These are phyloP conservation scores for Pelochelys cantorii DNA, from an alignment of 2,797 vertebrate species.

Conservation along the genomic window DNA sequence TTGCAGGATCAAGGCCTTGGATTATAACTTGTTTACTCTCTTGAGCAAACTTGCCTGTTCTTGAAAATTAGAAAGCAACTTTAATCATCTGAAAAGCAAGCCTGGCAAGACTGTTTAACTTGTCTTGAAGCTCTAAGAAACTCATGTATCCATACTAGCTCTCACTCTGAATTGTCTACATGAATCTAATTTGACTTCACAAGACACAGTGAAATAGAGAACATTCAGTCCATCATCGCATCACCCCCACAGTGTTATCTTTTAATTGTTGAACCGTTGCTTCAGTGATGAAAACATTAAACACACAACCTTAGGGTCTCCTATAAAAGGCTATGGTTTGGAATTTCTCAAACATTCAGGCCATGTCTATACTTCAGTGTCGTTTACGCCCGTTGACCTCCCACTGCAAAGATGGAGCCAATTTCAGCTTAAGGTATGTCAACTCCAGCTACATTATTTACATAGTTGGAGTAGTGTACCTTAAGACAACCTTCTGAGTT, in stretches of 20 bases:
- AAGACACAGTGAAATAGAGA: neutral
- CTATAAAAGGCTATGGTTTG: neutral
- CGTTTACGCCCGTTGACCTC: too few species aligned
- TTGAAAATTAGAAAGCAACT: neutral
- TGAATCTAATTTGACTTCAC: neutral
- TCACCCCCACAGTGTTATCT: rapidly evolving
- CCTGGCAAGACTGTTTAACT: neutral
- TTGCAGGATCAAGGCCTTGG: neutral
- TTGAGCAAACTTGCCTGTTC: neutral
- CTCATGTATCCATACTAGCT: neutral
- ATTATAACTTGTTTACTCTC: neutral
- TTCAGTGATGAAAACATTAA: neutral
- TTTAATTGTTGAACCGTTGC: neutral
- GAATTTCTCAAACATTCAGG: neutral
- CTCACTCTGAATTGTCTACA: neutral
- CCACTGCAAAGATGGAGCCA: too few species aligned
- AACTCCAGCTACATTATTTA: too few species aligned
- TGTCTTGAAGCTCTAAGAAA: neutral
- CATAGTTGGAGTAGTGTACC: too few species aligned
- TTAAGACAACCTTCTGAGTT: too few species aligned
- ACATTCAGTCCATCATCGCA: neutral
- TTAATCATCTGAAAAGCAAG: neutral
- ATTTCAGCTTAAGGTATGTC: too few species aligned
- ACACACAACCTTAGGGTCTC: neutral
- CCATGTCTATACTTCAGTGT: neutral